Evolutionary conservation across 1,140 invertebrate species (phyloP).

Genomic region (Drosophila rhopaloa): DNA sequence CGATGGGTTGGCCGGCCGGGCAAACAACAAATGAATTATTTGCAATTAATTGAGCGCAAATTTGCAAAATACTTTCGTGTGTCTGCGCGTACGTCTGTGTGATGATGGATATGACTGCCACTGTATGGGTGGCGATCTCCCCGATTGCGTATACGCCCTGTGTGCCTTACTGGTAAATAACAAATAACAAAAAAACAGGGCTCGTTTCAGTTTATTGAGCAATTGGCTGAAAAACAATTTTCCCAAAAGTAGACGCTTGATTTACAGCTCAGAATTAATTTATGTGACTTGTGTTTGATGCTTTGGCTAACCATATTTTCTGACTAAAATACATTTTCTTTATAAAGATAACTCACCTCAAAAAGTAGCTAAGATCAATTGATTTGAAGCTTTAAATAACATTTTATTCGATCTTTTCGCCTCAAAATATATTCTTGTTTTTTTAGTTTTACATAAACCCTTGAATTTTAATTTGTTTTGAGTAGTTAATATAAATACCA

Average conservation of each 20-base stretch:
- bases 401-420: too few relatives aligned
- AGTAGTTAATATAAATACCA: too few relatives aligned
- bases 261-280: conserved; percentile 4
- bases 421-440: too few relatives aligned
- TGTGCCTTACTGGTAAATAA: background rate
- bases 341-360: too few relatives aligned
- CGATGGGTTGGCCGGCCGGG: conserved; percentile 1
- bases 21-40: conserved; percentile 81
- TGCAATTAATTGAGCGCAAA: conserved; percentile 84
- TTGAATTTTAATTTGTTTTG: too few relatives aligned
- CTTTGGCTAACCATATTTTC: too few relatives aligned
- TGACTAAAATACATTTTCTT: too few relatives aligned
- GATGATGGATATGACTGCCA: conserved; percentile 68
- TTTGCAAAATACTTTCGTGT: conserved; percentile 78
- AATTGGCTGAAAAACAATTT: conserved; percentile 49
- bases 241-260: conserved; percentile 6
- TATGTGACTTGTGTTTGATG: background rate
- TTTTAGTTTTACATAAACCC: too few relatives aligned
- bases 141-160: conserved; percentile 57
- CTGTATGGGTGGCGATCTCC: conserved; percentile 28
- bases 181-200: conserved; percentile 6
- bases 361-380: too few relatives aligned
- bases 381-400: too few relatives aligned
- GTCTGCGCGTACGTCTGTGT: conserved; percentile 15
- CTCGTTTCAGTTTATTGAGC: conserved; percentile 27